Base-by-base conservation (phyloP, 2,113 vertebrate species). In the Myxocyprinus asiaticus region DNA sequence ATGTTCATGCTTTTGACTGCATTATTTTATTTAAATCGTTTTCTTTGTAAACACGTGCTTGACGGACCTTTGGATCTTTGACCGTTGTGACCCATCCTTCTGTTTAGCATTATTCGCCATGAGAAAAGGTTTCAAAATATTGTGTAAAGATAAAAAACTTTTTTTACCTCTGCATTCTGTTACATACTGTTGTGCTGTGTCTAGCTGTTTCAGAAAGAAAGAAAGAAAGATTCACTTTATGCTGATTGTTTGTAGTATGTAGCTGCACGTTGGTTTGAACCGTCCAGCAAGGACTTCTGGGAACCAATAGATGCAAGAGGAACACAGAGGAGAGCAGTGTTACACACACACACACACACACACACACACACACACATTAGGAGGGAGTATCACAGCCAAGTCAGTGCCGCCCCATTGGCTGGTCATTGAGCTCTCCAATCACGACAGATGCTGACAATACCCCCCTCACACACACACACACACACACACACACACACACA, bases 381-480 rank as follows among this genome's bases (percentile, higher is more conserved):
- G 92, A 97, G 95, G 95, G 95, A 97, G 95, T 95, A 95, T 98
- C 97, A 97, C 96, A 94, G 96, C 97, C 96, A 96, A 97, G 94
- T 95, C 94, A 93, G 96, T 94, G 95, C 97, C 97, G 98, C 95
- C 94, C 95, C 96, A 98, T 98, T 98, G 97, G 96, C 96, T 97
- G 96, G 92, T 94, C 96, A 94, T 94, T 91, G 95, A 98, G 95
- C 96, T 96, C 95, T 98, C 96, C 95, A 96, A 97, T 95, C 95
- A 93, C 95, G 94, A 95, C 97, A 98, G 97, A 99, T 98, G 96
- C 97, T 95, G 94, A 94, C 95, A 96, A 94, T 95, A 93, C 95
- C 94, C 93, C 90, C 93, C 92, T 90, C 66, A 76, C 89, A 89
- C 86, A 88, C 84, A 79, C 84, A 74, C 87, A 86, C 90, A 87